Evolutionary conservation across 2,113 vertebrate genomes (phyloP).

Genomic region (Illadopsis cleaveri): DNA sequence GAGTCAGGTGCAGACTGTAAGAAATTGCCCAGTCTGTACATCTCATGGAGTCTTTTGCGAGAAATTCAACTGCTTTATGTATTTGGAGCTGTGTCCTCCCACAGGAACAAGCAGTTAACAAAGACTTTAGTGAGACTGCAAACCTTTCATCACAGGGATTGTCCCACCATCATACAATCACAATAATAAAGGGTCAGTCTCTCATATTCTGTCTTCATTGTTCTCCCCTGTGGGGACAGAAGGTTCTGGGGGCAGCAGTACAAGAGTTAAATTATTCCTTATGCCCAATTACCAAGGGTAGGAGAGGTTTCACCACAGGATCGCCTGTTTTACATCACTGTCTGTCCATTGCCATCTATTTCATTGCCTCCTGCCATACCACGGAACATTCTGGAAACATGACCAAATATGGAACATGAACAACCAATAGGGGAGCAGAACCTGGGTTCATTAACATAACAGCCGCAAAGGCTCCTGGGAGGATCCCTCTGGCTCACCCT

Average conservation of each 20-base stretch:
- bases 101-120: neutral
- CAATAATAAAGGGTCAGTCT: neutral
- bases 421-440: no score
- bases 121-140: neutral
- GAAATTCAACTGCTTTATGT: neutral
- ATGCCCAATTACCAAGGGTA: accelerated
- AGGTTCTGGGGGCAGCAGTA: neutral
- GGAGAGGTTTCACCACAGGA: neutral
- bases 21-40: neutral
- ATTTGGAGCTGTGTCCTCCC: neutral
- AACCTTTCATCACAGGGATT: neutral
- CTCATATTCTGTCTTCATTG: neutral
- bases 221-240: neutral
- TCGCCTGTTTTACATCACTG: neutral
- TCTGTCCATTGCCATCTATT: neutral
- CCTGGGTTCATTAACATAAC: no score
- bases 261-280: neutral
- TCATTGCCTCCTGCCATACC: neutral
- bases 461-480: no score
- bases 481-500: no score
- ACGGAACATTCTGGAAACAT: no score
- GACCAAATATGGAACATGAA: no score
- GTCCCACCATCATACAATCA: neutral
- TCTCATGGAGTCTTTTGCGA: neutral
- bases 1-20: neutral